Evolutionary conservation across 2,113 vertebrate genomes (phyloP).

Genomic region (Spea bombifrons): DNA sequence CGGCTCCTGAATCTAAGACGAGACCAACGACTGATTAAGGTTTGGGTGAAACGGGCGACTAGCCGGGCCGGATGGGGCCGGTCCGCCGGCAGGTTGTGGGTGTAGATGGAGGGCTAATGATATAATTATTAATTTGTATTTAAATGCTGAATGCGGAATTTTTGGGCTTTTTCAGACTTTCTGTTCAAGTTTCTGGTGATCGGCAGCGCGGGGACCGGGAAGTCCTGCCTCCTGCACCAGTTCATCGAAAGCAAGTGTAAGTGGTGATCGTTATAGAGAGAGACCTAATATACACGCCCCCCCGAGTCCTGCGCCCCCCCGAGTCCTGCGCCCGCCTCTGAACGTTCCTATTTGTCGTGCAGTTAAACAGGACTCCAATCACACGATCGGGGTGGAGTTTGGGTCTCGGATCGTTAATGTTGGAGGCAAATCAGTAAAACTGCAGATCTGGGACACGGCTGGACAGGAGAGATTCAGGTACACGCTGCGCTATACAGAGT

Average conservation of each 20-base stretch:
- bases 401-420: conserved; percentile 89
- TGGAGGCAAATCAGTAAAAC: conserved; percentile 86
- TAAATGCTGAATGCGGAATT: neutral
- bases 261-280: conserved; percentile 54
- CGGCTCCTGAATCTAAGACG: no score
- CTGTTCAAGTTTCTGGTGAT: conserved; percentile 96
- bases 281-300: no score
- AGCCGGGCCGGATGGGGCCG: no score
- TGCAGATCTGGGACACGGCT: conserved; percentile 94
- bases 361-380: conserved; percentile 94
- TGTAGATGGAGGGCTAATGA: no score
- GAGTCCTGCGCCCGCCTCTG: no score
- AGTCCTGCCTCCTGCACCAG: conserved; percentile 92
- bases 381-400: conserved; percentile 92
- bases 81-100: no score
- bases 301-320: no score
- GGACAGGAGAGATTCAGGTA: conserved; percentile 91
- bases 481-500: no score
- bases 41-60: no score
- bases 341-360: conserved; percentile 14
- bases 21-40: no score
- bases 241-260: conserved; percentile 95
- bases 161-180: conserved; percentile 72
- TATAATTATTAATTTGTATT: no score
- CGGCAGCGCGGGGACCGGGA: conserved; percentile 87